Evolutionary conservation across 2,888 invertebrate genomes (phyloP).

Genomic region (Eupithecia pulchellata): DNA sequence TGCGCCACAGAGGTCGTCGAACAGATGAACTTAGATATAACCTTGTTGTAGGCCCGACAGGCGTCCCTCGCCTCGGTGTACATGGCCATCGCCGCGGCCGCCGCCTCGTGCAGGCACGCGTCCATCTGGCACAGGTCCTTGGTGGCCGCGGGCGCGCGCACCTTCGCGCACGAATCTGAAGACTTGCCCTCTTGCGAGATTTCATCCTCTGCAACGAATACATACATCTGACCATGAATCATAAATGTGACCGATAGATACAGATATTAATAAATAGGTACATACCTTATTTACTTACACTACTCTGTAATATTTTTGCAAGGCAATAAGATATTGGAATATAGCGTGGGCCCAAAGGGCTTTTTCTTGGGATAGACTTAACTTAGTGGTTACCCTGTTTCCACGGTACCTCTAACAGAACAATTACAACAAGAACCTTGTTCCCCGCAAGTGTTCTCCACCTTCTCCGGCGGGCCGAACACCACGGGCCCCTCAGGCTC

Average conservation of each 20-base stretch:
- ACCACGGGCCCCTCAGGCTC: neutral
- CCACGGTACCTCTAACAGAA: too few relatives aligned
- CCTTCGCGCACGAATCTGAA: constrained; percentile 44
- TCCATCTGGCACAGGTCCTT: constrained; percentile 69
- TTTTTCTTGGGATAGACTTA: neutral
- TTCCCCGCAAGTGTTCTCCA: neutral
- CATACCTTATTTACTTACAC: too few relatives aligned
- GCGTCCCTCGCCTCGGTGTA: constrained; percentile 64
- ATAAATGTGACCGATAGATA: neutral
- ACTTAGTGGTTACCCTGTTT: too few relatives aligned
- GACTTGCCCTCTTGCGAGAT: too few relatives aligned
- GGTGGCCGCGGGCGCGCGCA: constrained; percentile 53
- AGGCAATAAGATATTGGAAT: neutral
- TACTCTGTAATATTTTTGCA: too few relatives aligned
- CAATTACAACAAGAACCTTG: neutral
- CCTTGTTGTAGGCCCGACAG: constrained; percentile 66
- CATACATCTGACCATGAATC: neutral
- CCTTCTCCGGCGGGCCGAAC: neutral
- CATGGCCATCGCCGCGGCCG: constrained; percentile 55
- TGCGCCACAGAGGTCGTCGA: too few relatives aligned
- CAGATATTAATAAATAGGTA: too few relatives aligned
- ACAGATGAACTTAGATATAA: constrained; percentile 42
- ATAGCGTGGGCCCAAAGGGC: neutral
- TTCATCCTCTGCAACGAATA: neutral
- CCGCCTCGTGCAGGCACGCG: constrained; percentile 59